Evolutionary conservation across 1,140 invertebrate species (phyloP), one percentile per base, ranked within the genome.

Genomic region (Aphelinus atriplicis): DNA sequence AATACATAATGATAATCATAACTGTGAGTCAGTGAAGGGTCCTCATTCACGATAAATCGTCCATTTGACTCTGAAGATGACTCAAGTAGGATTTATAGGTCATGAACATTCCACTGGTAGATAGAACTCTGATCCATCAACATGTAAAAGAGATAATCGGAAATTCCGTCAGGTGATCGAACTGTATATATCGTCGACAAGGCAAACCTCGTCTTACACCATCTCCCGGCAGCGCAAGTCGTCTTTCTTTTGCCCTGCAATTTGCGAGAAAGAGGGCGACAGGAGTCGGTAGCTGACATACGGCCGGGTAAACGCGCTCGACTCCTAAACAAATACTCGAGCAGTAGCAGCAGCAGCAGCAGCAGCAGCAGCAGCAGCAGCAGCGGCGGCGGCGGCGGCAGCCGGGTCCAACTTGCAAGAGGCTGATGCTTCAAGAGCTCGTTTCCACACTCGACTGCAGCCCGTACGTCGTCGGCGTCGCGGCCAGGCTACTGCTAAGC

Each of bases 291-390:
- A 55, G 63, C 53, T 47, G 42, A 26, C 26, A 46, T 48, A 67
- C 64, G 75, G 77, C 62, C 70, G 78, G 58, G 75, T 78, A 80
- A 82, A 82, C 71, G 78, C 68, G 65, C 65, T 67, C 53, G 63
- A 69, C 58, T 79, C 79, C 76, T 79, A 79, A 82, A 80, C 79
- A 83, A 82, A 83, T 80, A 82, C 77, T 79, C 75, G 47, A 77
- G 26, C 7, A 47, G 53, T 3, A 26, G 61, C 26, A 42, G 55
- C 10, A 43, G 57, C 26, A 60, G 57, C 26, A 60, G 58, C 9
- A 43, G 58, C 42, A 60, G 58, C 10, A 60, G 62, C 10, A 48
- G 46, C 3, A 64, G 62, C 5, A 26, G 53, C 53, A 55, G 26
- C 26, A 26, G 26, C 26, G 0, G 26, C 26, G 26, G 26, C 26